Base-by-base conservation (phyloP, 2,888 invertebrate species). In the Drosophila maculinotata region DNA sequence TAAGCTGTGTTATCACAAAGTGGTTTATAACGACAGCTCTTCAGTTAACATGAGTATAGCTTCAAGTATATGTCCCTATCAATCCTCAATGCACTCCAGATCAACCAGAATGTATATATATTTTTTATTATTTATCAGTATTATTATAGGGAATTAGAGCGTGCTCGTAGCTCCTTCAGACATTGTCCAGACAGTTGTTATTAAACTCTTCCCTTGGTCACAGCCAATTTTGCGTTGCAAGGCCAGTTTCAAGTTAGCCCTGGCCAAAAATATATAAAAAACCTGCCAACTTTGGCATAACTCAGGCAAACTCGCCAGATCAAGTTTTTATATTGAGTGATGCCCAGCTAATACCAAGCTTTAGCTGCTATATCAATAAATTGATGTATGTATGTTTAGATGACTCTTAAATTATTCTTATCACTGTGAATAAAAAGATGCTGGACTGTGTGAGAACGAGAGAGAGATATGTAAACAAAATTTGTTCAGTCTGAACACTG, bases 391-490 rank as follows among this genome's bases (percentile, higher is more conserved):
- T 30, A 15, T 14, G n/a, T 15, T 41, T 3, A 9, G 26, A 10
- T 26, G 38, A 15, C 31, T 17, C 31, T 23, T 28, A 15, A 26
- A 38, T 15, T 28, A 2, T 15, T 10, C 69, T 72, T 72, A 72
- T 72, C 76, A 54, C n/a, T 8, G 6, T 14, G 1, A 28, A n/a
- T n/a, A 10, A n/a, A 39, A 47, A 36, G 23, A 42, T 67, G 48
- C 20, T 35, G 23, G 31, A 52, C 14, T n/a, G 0, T 6, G 44
- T 2, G 10, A 42, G 45, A 41, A 14, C 1, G 31, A 39, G 52
- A 56, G 17, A 41, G 72, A 41, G 12, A 66, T 51, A 56, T 65
- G 66, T 65, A 65, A 65, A 65, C 65, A 65, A 65, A 65, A 28
- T 36, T 1, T 5, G 12, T 7, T 35, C 10, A 53, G n/a, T 41